These are phyloP conservation scores for Chelon auratus DNA, from an alignment of 2,797 vertebrate genomes.

Conservation along the genomic window DNA sequence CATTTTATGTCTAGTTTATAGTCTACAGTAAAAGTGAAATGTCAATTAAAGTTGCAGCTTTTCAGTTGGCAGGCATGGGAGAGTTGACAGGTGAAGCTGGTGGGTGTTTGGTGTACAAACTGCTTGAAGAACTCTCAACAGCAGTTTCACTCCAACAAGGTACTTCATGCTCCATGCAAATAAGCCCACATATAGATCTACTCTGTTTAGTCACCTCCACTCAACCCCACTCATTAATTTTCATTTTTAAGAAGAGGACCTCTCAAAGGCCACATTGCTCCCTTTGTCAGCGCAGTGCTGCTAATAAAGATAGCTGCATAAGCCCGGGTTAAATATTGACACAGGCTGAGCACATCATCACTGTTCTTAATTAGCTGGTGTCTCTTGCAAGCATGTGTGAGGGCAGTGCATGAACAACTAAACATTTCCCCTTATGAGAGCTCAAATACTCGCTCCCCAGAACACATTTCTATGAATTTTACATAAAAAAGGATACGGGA, in stretches of 20 bases:
- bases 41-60: constrained; percentile 55
- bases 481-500: constrained; percentile 75
- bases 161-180: constrained; percentile 87
- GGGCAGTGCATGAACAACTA: constrained; percentile 71
- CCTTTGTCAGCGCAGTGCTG: constrained; percentile 68
- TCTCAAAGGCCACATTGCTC: constrained; percentile 75
- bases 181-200: constrained; percentile 80
- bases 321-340: constrained; percentile 87
- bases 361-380: constrained; percentile 77
- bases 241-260: constrained; percentile 85
- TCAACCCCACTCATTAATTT: constrained; percentile 84
- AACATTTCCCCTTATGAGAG: constrained; percentile 74
- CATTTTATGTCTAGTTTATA: constrained; percentile 30
- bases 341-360: constrained; percentile 69
- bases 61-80: constrained; percentile 35
- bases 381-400: constrained; percentile 66
- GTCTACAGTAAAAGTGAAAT: constrained; percentile 23
- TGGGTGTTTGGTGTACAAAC: constrained; percentile 74
- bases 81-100: constrained; percentile 62
- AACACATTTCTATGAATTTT: constrained; percentile 83
- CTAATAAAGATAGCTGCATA: constrained; percentile 82
- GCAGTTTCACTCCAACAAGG: constrained; percentile 74
- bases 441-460: constrained; percentile 65
- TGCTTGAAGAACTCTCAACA: constrained; percentile 76
- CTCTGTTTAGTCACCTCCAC: constrained; percentile 77